phyloP scores from a whole-genome alignment of 2,888 invertebrate genomes.

The Cantharis lateralis region DNA sequence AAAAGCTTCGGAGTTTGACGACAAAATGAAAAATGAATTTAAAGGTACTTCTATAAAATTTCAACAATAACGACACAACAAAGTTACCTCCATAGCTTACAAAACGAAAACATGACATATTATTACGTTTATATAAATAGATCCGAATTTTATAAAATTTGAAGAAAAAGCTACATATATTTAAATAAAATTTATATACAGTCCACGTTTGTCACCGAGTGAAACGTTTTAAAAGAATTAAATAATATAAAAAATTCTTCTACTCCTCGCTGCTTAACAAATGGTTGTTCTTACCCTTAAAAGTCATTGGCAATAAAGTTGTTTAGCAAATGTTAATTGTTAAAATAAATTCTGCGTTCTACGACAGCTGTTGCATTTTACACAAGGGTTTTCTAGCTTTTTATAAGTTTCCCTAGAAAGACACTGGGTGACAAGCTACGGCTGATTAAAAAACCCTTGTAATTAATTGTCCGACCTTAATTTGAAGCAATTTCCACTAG shows the following conservation, averaged over 20 bases:
- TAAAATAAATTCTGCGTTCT: conserved; percentile 1
- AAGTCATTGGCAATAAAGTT: not conserved
- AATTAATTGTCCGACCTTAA: conserved; percentile 25
- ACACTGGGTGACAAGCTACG: conserved; percentile 13
- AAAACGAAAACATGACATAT: not conserved
- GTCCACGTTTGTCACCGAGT: not conserved
- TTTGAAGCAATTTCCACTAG: conserved; percentile 14
- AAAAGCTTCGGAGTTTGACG: not conserved
- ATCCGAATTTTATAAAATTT: not conserved
- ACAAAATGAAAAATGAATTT: not conserved
- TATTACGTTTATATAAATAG: not conserved
- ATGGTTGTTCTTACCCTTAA: not conserved
- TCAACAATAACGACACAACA: not conserved
- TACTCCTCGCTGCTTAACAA: not conserved
- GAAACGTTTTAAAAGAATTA: not conserved
- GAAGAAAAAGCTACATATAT: not conserved
- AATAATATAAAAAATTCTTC: not conserved
- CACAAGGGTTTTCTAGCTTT: not conserved
- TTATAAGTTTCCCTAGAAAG: not conserved
- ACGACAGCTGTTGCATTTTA: conserved; percentile 4
- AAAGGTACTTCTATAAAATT: not conserved
- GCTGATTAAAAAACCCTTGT: conserved; percentile 25
- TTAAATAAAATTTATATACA: not conserved
- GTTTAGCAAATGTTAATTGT: conserved; percentile 4
- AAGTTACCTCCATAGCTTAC: not conserved